These are phyloP conservation scores for Mythimna lalbum DNA, from an alignment of 2,888 invertebrate species.

Conservation along the genomic window DNA sequence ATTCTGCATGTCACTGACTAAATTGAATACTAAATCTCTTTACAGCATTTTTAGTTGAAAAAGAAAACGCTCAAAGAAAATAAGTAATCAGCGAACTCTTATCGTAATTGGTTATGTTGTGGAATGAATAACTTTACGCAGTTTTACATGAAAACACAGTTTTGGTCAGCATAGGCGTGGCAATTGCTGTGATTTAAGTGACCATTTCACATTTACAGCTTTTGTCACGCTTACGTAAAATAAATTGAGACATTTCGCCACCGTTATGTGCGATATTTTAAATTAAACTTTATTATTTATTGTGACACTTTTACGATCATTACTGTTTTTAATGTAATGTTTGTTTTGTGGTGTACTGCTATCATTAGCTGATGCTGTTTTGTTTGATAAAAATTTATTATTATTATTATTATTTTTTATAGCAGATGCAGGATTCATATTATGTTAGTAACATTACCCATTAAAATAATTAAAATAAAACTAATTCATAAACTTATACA, in stretches of 20 bases:
- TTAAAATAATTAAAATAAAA: too few relatives aligned
- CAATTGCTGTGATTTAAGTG: constrained; percentile 81
- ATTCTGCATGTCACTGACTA: constrained; percentile 50
- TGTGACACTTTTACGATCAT: constrained; percentile 62
- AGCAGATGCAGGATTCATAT: too few relatives aligned
- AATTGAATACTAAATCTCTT: constrained; percentile 57
- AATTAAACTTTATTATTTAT: constrained; percentile 66
- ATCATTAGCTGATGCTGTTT: constrained; percentile 46
- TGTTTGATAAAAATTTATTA: constrained; percentile 37
- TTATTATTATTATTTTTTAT: background rate
- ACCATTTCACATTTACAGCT: constrained; percentile 81
- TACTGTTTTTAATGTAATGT: constrained; percentile 56
- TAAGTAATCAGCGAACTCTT: constrained; percentile 60
- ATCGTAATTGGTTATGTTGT: constrained; percentile 77
- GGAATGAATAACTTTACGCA: constrained; percentile 73
- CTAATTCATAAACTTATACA: too few relatives aligned
- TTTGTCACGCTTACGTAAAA: constrained; percentile 83
- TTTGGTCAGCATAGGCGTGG: constrained; percentile 78
- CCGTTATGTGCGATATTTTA: constrained; percentile 70
- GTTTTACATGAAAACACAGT: constrained; percentile 82
- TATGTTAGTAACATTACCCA: too few relatives aligned
- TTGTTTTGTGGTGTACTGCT: constrained; percentile 50
- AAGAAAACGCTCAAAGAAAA: constrained; percentile 46
- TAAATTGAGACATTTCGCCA: constrained; percentile 85
- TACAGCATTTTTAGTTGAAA: constrained; percentile 29